Conservation (phyloP, 2,113 vertebrate species). For the Alligator sinensis region DNA sequence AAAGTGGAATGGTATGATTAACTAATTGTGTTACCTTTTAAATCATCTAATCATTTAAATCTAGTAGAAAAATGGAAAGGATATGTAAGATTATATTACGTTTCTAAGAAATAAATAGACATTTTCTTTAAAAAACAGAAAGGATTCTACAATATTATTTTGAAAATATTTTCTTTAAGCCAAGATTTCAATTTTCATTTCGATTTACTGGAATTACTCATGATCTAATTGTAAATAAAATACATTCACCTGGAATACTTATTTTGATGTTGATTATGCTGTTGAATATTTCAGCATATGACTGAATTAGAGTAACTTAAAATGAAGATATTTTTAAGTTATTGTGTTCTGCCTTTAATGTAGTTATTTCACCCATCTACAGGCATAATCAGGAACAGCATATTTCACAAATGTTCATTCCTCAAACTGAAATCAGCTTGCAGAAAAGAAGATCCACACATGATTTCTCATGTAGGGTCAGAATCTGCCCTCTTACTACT, state of each 20-base stretch:
- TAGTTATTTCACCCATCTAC: neutral
- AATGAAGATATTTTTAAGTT: neutral
- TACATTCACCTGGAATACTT: neutral
- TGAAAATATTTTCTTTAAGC: neutral
- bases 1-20: neutral
- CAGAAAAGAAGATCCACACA: neutral
- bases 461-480: neutral
- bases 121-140: neutral
- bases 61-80: neutral
- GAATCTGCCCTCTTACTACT: neutral
- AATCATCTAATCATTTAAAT: neutral
- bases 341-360: neutral
- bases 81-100: neutral
- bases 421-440: neutral
- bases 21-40: neutral
- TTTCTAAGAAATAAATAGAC: neutral
- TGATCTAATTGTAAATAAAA: neutral
- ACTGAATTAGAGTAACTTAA: neutral
- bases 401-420: neutral
- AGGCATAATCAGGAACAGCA: neutral
- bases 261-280: neutral
- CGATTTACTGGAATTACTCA: neutral
- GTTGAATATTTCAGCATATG: neutral
- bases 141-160: neutral
- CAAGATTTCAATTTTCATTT: neutral